Evolutionary conservation across 2,888 invertebrate species (phyloP).

Genomic region (Entomobrya proxima): DNA sequence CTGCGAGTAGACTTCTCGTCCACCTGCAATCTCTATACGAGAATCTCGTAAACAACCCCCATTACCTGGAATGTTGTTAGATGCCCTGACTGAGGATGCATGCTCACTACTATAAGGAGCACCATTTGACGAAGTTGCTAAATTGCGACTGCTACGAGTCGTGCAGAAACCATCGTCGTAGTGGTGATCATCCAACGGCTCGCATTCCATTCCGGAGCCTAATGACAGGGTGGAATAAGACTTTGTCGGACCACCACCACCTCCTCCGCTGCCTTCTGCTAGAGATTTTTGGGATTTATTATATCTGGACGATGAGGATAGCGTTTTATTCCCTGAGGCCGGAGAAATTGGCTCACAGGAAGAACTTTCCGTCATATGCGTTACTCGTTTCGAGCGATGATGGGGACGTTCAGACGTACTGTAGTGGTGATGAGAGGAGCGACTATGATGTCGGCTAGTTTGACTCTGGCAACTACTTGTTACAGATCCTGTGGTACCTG

Average conservation of each 20-base stretch:
- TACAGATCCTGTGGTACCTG: not conserved
- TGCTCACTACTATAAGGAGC: slow-evolving; percentile 64
- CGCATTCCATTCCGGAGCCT: slow-evolving; percentile 73
- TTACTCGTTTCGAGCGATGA: slow-evolving; percentile 57
- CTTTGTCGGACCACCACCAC: slow-evolving; percentile 43
- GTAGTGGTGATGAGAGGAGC: slow-evolving; percentile 52
- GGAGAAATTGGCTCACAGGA: slow-evolving; percentile 60
- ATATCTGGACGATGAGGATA: slow-evolving; percentile 12
- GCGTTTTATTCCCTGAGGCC: slow-evolving; percentile 26
- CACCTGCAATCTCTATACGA: slow-evolving; percentile 86
- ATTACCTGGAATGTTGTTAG: slow-evolving; percentile 45
- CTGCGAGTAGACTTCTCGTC: slow-evolving; percentile 89
- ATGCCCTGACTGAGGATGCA: slow-evolving; percentile 20
- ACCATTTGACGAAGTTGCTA: slow-evolving; percentile 68
- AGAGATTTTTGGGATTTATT: slow-evolving; percentile 49
- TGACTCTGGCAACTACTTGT: slow-evolving; percentile 32
- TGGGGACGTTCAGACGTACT: slow-evolving; percentile 53
- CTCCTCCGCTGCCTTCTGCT: slow-evolving; percentile 9
- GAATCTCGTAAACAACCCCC: slow-evolving; percentile 73
- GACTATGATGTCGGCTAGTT: slow-evolving; percentile 44
- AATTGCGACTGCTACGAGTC: slow-evolving; percentile 59
- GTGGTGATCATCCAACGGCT: slow-evolving; percentile 70
- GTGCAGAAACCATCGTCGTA: slow-evolving; percentile 60
- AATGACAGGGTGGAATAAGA: slow-evolving; percentile 60
- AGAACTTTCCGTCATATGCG: slow-evolving; percentile 65